Conservation (phyloP, 2,797 vertebrate species). For the Alca torda region DNA sequence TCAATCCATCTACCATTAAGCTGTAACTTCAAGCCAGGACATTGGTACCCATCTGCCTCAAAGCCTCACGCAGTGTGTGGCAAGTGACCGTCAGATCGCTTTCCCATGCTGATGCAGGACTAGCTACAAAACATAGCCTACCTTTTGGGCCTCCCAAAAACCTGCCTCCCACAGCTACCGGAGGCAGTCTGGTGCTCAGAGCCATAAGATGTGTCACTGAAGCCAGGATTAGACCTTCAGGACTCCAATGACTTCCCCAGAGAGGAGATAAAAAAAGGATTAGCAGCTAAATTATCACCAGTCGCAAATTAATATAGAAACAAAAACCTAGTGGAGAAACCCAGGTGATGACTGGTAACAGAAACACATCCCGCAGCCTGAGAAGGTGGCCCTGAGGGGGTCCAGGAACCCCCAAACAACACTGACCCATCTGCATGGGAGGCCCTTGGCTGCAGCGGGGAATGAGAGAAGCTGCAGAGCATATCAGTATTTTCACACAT, state of each 20-base stretch:
- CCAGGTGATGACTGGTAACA: neutral
- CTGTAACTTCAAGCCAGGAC: neutral
- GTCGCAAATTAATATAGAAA: neutral
- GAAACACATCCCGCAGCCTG: neutral
- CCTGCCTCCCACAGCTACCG: neutral
- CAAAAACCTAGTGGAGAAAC: neutral
- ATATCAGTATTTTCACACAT: neutral
- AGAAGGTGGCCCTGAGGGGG: rapidly evolving
- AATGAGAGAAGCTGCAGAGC: neutral
- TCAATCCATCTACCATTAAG: neutral
- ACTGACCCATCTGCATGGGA: neutral
- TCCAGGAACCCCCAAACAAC: neutral
- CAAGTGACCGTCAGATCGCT: neutral
- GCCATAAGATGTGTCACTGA: neutral
- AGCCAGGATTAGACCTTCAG: neutral
- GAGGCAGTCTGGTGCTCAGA: neutral
- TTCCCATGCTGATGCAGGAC: neutral
- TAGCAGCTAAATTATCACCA: neutral
- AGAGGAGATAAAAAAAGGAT: neutral
- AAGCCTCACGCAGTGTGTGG: rapidly evolving
- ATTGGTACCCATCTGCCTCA: neutral
- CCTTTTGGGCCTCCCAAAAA: neutral
- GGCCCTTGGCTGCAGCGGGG: neutral
- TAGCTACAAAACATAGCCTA: neutral
- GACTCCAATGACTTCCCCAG: neutral